These are phyloP conservation scores for Acromyrmex echinatior DNA, from an alignment of 1,140 invertebrate genomes.

Conservation along the genomic window DNA sequence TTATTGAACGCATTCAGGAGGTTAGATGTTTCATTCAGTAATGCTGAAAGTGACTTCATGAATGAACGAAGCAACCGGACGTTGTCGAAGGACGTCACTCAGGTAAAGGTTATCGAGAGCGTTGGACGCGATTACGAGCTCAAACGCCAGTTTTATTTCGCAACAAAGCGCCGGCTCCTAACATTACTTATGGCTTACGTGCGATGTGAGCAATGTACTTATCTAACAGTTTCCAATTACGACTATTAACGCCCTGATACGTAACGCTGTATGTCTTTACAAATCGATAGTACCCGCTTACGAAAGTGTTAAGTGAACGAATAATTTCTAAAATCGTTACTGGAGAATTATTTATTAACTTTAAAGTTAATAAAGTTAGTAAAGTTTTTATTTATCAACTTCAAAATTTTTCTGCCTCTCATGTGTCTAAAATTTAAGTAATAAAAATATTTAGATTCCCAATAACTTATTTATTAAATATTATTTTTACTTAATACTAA, in stretches of 20 bases:
- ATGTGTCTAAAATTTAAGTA: not conserved
- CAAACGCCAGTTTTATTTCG: slow-evolving; percentile 64
- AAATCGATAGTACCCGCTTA: not conserved
- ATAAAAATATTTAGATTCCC: not conserved
- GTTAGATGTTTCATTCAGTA: slow-evolving; percentile 65
- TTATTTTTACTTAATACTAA: not conserved
- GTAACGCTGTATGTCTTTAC: no score
- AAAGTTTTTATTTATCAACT: not conserved
- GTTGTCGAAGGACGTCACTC: slow-evolving; percentile 52
- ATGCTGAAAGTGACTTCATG: slow-evolving; percentile 46
- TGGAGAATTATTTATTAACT: not conserved
- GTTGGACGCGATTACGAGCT: slow-evolving; percentile 54
- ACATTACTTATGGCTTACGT: slow-evolving; percentile 34
- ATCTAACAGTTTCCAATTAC: slow-evolving; percentile 50
- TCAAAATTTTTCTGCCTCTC: not conserved
- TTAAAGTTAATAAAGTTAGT: not conserved
- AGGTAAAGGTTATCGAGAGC: slow-evolving; percentile 70
- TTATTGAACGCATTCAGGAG: slow-evolving; percentile 58
- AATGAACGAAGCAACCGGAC: slow-evolving; percentile 68
- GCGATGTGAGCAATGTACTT: not conserved
- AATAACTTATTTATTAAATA: not conserved
- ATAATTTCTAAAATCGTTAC: not conserved
- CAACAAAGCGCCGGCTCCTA: slow-evolving; percentile 24
- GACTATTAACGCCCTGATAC: slow-evolving; percentile 24
- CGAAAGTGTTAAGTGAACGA: not conserved